A percentile compares a stretch with the other conserved stretches of the same genome.
phyloP scores from a whole-genome alignment of 2,113 vertebrate genomes.

The Parus major region DNA sequence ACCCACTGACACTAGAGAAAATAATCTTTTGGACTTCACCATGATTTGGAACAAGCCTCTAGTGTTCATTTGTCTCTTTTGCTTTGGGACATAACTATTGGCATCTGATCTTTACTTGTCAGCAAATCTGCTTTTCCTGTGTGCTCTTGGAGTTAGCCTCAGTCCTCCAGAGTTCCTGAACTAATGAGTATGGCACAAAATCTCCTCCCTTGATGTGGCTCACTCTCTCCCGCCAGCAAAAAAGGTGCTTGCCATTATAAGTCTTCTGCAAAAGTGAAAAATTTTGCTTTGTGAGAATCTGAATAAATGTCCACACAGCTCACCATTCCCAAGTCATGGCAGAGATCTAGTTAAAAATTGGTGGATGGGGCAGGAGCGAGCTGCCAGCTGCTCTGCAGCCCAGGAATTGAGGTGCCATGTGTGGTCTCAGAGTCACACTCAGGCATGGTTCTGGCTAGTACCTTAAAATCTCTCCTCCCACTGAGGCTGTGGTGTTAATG shows the following conservation, averaged over 20 bases:
- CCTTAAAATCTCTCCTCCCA: not conserved
- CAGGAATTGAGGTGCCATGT: not conserved
- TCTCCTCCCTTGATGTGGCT: not conserved
- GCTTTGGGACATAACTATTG: not conserved
- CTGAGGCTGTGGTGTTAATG: not conserved
- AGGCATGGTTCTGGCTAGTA: not conserved
- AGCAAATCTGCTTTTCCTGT: not conserved
- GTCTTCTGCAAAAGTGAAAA: not conserved
- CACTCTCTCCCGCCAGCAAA: not conserved
- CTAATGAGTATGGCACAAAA: not conserved
- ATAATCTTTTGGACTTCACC: not conserved
- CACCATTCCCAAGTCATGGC: not conserved
- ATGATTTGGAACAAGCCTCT: not conserved
- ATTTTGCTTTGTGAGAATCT: not conserved
- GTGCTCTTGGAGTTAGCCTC: not conserved
- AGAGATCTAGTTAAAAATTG: not conserved
- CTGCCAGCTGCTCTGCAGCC: not conserved
- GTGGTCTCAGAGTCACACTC: not conserved
- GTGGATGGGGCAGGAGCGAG: accelerated
- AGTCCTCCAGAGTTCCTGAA: not conserved
- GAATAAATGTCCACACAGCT: not conserved
- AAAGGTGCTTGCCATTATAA: not conserved
- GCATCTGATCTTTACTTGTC: not conserved
- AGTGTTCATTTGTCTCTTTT: not conserved
- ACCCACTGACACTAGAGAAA: not conserved